These are phyloP conservation scores for Gallinago undulata DNA, from an alignment of 2,113 vertebrate genomes.

Conservation along the genomic window DNA sequence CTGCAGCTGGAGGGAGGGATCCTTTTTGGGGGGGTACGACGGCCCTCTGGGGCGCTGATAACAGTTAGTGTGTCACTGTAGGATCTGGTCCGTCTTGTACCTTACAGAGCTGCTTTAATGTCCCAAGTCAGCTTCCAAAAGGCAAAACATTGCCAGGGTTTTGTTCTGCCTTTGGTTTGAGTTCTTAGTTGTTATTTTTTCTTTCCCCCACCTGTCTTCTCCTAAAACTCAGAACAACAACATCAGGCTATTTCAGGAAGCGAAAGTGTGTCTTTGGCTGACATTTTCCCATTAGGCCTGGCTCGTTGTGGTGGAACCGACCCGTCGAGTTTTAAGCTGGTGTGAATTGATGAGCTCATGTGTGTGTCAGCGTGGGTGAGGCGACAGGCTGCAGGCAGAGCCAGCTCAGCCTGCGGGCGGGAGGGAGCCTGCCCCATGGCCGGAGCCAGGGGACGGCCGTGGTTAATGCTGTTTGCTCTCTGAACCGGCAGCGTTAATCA, in stretches of 20 bases:
- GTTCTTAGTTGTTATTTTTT: background rate
- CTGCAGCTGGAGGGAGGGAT: conserved; percentile 24
- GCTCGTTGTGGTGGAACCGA: background rate
- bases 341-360: background rate
- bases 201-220: background rate
- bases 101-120: background rate
- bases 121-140: background rate
- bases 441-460: background rate
- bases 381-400: background rate
- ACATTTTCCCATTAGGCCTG: background rate
- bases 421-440: background rate
- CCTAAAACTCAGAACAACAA: background rate
- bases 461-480: background rate
- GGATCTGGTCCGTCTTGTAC: background rate
- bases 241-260: background rate
- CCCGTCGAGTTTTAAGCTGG: background rate
- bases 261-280: background rate
- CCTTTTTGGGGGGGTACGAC: background rate
- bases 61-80: background rate
- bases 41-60: background rate
- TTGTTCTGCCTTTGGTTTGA: background rate
- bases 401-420: background rate
- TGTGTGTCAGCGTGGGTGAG: conserved; percentile 4
- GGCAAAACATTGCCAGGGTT: background rate
- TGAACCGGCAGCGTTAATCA: background rate